These are phyloP conservation scores for Philereme vetulata DNA, from an alignment of 2,888 invertebrate genomes.

Conservation along the genomic window DNA sequence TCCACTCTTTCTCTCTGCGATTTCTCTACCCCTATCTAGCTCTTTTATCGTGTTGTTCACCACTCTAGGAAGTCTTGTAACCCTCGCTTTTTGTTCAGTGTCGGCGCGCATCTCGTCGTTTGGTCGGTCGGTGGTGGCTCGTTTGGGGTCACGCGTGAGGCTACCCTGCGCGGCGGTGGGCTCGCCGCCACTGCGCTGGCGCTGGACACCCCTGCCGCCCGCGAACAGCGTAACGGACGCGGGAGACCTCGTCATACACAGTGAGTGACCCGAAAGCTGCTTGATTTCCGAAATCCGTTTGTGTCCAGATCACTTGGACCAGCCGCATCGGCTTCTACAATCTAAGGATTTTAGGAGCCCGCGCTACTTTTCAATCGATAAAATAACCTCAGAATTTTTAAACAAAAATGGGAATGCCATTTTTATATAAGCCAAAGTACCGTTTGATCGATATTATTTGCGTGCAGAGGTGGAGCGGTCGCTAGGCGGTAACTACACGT, in stretches of 20 bases:
- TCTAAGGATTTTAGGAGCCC: too few relatives aligned
- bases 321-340: too few relatives aligned
- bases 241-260: slow-evolving; percentile 87
- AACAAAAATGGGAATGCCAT: too few relatives aligned
- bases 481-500: slow-evolving; percentile 89
- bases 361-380: too few relatives aligned
- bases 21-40: too few relatives aligned
- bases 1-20: too few relatives aligned
- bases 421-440: too few relatives aligned
- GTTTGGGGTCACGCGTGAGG: slow-evolving; percentile 85
- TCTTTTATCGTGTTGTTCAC: too few relatives aligned
- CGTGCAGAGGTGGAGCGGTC: slow-evolving; percentile 82
- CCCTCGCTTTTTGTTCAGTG: slow-evolving; percentile 67
- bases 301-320: too few relatives aligned
- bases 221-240: slow-evolving; percentile 82
- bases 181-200: slow-evolving; percentile 85
- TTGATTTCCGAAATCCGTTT: too few relatives aligned
- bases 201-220: slow-evolving; percentile 83
- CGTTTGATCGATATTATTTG: too few relatives aligned
- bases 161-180: slow-evolving; percentile 88
- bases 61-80: neutral
- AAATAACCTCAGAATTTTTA: too few relatives aligned
- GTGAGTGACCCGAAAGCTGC: slow-evolving; percentile 62
- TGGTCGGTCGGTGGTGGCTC: slow-evolving; percentile 85
- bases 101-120: slow-evolving; percentile 92